Evolutionary conservation across 2,888 invertebrate species (phyloP).

Genomic region (Drosophila lutescens): DNA sequence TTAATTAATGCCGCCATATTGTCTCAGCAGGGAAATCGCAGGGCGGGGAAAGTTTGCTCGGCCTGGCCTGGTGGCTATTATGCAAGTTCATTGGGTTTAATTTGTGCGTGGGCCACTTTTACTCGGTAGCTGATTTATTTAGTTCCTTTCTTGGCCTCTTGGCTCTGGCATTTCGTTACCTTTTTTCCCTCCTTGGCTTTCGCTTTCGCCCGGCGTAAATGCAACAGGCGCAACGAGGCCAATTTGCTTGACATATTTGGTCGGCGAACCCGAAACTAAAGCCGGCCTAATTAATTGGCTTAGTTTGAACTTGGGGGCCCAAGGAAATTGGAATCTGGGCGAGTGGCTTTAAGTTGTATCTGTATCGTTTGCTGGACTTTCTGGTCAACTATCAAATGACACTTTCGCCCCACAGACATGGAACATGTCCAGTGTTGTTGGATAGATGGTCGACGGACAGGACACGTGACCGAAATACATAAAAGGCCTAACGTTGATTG

Average conservation of each 20-base stretch:
- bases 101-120: conserved; percentile 62
- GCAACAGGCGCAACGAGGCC: conserved; percentile 70
- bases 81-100: conserved; percentile 79
- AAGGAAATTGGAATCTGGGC: conserved; percentile 20
- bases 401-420: conserved; percentile 58
- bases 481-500: conserved; percentile 72
- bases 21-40: conserved; percentile 52
- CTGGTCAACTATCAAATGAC: conserved; percentile 67
- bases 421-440: conserved; percentile 9
- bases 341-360: conserved; percentile 55
- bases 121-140: conserved; percentile 65
- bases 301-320: conserved; percentile 56
- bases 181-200: not conserved
- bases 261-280: conserved; percentile 48
- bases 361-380: conserved; percentile 6
- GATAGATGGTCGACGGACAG: conserved; percentile 1
- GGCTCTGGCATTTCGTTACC: conserved; percentile 64
- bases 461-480: conserved; percentile 72
- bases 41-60: conserved; percentile 38
- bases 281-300: conserved; percentile 74
- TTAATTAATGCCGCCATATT: conserved; percentile 83
- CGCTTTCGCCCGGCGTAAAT: conserved; percentile 37
- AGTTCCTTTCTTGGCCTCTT: conserved; percentile 50
- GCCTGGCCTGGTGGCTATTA: conserved; percentile 53
- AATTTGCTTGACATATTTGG: conserved; percentile 70